Evolutionary conservation across 2,797 vertebrate species (phyloP), one percentile per base, ranked within the genome.

Genomic region (Cryptoprocta ferox): DNA sequence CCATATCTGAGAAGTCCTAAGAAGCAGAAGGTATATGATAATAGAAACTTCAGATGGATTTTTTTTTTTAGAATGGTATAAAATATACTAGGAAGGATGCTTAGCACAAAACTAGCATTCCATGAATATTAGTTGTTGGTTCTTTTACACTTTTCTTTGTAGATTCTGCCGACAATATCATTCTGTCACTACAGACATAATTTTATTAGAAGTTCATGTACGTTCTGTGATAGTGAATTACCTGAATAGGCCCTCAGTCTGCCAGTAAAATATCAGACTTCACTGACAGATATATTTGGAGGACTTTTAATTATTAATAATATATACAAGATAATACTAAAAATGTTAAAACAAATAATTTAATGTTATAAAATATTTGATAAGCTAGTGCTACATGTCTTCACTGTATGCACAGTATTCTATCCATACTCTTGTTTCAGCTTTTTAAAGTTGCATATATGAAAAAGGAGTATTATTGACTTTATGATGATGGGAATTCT

Each of bases 221-320:
- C 65, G 66, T 56, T 66, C 78, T 79, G 3, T 39, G 14, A 21
- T 73, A 42, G 63, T 39, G 32, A 68, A 75, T 87, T 83, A 91
- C 35, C 37, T 42, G 53, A 78, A 59, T n/a, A 30, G 9, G 28
- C 2, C n/a, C 53, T 56, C 42, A 65, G 14, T 96, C 63, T 91
- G 8, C 26, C 30, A 73, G 42, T 82, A 83, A 80, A 83, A 71
- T 65, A 24, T 71, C 70, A 83, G 21, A 73, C 14, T 84, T 92
- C 42, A 79, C 35, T 61, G 30, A 53, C 15, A 63, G 18, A 15
- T 89, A 1, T 19, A 80, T 89, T 73, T 94, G 71, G 94, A 96
- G 39, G 26, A 80, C 39, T 85, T 91, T 94, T 92, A 80, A 85
- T 80, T 75, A 75, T 92, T 91, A 94, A 63, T 30, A 79, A 1